A percentile compares a stretch with the other conserved stretches of the same genome.
Conservation (phyloP, 64 coral and sea anemone genomes). For the Montipora foliosa region DNA sequence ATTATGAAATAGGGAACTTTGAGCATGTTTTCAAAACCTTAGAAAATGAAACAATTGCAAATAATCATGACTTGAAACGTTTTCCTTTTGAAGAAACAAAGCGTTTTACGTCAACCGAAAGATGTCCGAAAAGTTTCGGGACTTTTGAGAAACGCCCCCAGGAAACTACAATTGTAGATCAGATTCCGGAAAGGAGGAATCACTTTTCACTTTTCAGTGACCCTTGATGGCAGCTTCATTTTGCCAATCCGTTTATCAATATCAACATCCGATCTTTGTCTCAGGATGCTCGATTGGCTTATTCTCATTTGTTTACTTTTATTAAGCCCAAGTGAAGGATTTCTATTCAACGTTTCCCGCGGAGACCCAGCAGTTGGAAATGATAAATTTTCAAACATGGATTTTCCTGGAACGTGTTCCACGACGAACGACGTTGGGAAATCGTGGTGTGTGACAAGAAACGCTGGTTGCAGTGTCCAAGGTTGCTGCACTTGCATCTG, state of each 20-base stretch:
- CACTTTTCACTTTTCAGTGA: background rate
- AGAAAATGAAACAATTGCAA: background rate
- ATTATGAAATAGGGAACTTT: background rate
- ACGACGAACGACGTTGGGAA: background rate
- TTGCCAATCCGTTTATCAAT: background rate
- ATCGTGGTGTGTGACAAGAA: background rate
- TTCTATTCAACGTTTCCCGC: conserved; percentile 5
- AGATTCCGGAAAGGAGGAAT: background rate
- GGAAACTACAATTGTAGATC: background rate
- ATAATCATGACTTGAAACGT: background rate
- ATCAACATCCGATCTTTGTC: background rate
- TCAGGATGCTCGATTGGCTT: background rate
- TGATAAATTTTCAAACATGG: conserved; percentile 15
- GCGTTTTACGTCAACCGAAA: too few species aligned
- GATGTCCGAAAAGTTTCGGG: too few species aligned
- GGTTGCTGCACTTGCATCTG: background rate
- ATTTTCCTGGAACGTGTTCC: background rate
- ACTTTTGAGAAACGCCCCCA: too few species aligned
- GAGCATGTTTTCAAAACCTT: background rate
- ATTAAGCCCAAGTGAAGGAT: background rate
- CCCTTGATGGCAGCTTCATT: background rate
- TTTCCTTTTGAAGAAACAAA: too few species aligned
- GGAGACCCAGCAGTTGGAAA: too few species aligned
- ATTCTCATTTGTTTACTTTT: background rate
- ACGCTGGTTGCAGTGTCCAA: background rate